These are phyloP conservation scores for Geococcyx californianus DNA, from an alignment of 2,113 vertebrate genomes.

Conservation along the genomic window DNA sequence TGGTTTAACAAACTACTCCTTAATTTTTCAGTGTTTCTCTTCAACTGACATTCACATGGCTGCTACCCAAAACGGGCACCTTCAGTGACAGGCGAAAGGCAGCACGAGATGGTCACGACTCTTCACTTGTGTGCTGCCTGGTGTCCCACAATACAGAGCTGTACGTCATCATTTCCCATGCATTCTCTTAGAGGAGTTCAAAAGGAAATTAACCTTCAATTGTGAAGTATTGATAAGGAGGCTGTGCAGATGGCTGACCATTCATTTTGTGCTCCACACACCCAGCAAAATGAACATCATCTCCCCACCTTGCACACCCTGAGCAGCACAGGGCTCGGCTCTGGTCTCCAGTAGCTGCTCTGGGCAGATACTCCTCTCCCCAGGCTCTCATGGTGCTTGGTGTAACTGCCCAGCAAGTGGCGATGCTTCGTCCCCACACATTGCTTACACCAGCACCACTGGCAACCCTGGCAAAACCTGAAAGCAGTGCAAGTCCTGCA, in stretches of 20 bases:
- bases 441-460: background rate
- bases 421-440: background rate
- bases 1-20: background rate
- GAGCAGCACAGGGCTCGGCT: accelerated
- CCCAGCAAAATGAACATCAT: background rate
- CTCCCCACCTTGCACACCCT: background rate
- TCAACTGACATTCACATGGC: background rate
- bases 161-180: background rate
- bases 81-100: background rate
- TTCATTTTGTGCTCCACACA: background rate
- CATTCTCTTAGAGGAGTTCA: background rate
- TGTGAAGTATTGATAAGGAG: background rate
- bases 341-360: background rate
- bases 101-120: background rate
- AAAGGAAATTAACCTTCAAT: background rate
- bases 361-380: background rate
- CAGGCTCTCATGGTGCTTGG: background rate
- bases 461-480: background rate
- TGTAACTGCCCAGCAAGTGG: background rate
- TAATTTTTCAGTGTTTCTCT: background rate
- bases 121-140: background rate
- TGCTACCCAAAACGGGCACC: background rate
- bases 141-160: background rate
- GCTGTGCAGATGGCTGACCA: background rate
- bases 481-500: background rate